Conservation (phyloP, 1,140 invertebrate genomes). For the Dinoponera quadriceps region DNA sequence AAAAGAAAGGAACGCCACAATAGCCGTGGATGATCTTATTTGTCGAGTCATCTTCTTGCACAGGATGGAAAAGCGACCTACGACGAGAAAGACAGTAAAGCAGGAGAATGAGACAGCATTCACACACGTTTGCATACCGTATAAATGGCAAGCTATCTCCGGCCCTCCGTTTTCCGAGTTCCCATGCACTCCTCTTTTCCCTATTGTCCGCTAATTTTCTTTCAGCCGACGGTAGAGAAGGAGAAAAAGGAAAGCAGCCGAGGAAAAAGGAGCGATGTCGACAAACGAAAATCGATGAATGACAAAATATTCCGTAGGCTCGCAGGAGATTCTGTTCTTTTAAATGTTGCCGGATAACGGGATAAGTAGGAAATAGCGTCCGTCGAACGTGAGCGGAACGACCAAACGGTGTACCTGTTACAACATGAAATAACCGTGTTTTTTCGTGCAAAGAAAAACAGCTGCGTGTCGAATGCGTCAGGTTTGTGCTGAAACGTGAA, state of each 20-base stretch:
- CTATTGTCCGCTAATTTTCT: conserved; percentile 57
- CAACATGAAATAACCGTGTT: not conserved
- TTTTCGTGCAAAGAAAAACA: not conserved
- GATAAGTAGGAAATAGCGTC: conserved; percentile 31
- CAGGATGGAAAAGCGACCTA: not conserved
- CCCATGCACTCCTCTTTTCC: not conserved
- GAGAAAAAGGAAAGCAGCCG: not conserved
- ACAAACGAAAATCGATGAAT: conserved; percentile 2
- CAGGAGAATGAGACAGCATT: not conserved
- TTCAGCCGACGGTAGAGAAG: not conserved
- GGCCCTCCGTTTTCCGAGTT: not conserved
- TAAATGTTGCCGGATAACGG: not conserved
- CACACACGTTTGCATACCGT: conserved; percentile 25
- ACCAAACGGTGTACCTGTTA: no score
- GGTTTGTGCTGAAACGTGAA: not conserved
- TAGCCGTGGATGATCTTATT: conserved; percentile 51
- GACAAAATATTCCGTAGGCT: conserved; percentile 14
- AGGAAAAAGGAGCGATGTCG: not conserved
- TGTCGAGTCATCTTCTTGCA: conserved; percentile 41
- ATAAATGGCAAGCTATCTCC: conserved; percentile 5
- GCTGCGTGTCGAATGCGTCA: not conserved
- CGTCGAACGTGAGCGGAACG: conserved; percentile 1
- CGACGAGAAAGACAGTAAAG: not conserved
- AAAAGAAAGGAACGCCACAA: conserved; percentile 21
- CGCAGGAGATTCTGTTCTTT: conserved; percentile 2